phyloP scores from a whole-genome alignment of 2,113 vertebrate species.

The Litocranius walleri region DNA sequence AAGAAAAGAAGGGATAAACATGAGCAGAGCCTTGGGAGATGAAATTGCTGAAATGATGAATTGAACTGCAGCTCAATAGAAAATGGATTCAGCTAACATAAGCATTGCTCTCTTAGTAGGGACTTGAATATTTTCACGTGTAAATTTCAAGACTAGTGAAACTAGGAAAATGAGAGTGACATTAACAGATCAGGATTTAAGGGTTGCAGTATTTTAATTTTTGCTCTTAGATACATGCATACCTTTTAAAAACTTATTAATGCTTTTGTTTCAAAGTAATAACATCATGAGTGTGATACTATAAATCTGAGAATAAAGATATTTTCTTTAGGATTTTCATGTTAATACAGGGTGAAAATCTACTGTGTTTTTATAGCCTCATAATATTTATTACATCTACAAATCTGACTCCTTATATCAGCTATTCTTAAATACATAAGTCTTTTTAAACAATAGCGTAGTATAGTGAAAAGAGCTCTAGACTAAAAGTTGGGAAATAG shows the following conservation, averaged over 20 bases:
- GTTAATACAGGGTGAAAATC: not conserved
- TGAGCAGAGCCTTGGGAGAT: not conserved
- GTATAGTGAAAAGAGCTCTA: not conserved
- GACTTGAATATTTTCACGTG: not conserved
- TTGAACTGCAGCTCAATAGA: not conserved
- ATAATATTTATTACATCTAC: not conserved
- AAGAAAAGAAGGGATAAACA: not conserved
- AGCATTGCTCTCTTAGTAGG: not conserved
- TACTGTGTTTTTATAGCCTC: not conserved
- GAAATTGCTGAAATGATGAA: not conserved
- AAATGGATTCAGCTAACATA: not conserved
- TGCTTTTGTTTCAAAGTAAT: not conserved
- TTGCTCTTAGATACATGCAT: not conserved
- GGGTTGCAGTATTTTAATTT: not conserved
- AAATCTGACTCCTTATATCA: not conserved
- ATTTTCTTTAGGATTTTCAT: not conserved
- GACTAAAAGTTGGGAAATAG: not conserved
- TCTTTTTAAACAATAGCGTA: not conserved
- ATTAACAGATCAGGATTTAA: not conserved
- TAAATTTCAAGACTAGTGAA: not conserved
- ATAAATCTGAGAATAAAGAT: constrained; percentile 14
- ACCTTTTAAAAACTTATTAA: not conserved
- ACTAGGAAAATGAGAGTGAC: not conserved
- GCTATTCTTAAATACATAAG: not conserved
- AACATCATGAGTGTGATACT: not conserved